Evolutionary conservation across 2,888 invertebrate species (phyloP).

Genomic region (Itoplectis maculator): DNA sequence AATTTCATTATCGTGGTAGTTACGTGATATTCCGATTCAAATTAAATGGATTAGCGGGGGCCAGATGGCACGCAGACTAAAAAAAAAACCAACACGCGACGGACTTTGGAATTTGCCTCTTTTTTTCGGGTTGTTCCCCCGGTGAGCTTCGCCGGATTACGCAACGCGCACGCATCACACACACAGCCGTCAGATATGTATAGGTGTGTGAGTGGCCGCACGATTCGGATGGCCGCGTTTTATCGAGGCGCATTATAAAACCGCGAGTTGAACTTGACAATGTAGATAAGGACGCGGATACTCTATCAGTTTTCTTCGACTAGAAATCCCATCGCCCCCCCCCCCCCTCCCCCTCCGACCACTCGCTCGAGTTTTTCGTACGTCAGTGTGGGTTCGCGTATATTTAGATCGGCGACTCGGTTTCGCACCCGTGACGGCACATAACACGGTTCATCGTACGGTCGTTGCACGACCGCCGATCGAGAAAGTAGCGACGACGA

Average conservation of each 20-base stretch:
- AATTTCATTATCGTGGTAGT: not conserved
- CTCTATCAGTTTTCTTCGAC: slow-evolving; percentile 19
- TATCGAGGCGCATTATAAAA: slow-evolving; percentile 43
- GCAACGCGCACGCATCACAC: slow-evolving; percentile 30
- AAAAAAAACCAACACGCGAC: slow-evolving; percentile 26
- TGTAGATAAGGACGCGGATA: slow-evolving; percentile 52
- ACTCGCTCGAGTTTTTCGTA: not conserved
- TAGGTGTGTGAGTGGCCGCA: not conserved
- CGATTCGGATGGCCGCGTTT: slow-evolving; percentile 22
- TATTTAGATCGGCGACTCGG: slow-evolving; percentile 8
- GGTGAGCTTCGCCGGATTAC: slow-evolving; percentile 36
- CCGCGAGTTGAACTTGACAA: slow-evolving; percentile 60
- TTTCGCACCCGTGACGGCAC: slow-evolving; percentile 18
- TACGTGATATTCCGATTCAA: not conserved
- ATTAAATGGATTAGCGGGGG: slow-evolving; percentile 8
- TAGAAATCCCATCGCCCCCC: not conserved
- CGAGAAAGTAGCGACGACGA: slow-evolving; percentile 22
- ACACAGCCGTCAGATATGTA: not conserved
- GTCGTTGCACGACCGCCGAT: slow-evolving; percentile 3
- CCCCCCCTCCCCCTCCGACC: not conserved
- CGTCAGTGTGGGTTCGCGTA: not conserved
- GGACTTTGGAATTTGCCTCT: slow-evolving; percentile 42
- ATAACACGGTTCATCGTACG: slow-evolving; percentile 20
- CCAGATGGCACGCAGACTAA: slow-evolving; percentile 22
- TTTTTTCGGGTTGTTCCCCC: slow-evolving; percentile 32